phyloP scores from a whole-genome alignment of 2,113 vertebrate genomes.

The Scortum barcoo region DNA sequence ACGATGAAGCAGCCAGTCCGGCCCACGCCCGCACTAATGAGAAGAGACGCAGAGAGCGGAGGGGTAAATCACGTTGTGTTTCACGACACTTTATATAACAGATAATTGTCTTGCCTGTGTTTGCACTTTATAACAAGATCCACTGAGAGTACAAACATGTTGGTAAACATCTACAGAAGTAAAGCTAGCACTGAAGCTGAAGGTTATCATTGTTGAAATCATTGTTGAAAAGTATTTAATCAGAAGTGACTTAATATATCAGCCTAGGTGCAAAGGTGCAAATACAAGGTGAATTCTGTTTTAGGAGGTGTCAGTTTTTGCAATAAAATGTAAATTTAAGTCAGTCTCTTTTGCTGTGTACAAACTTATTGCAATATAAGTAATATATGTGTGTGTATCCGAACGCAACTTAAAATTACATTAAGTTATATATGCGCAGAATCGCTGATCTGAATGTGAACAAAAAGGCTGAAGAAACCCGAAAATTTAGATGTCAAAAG shows the following conservation, averaged over 20 bases:
- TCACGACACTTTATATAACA: neutral
- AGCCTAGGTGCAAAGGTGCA: neutral
- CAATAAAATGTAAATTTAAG: neutral
- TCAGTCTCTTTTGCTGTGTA: neutral
- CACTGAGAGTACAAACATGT: neutral
- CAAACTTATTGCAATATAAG: neutral
- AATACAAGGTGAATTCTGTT: neutral
- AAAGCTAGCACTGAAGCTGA: neutral
- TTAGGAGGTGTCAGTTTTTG: neutral
- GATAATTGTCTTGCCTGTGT: neutral
- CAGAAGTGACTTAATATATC: neutral
- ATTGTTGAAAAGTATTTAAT: neutral
- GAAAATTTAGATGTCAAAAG: neutral
- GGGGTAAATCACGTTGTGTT: neutral
- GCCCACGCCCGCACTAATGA: conserved; percentile 91
- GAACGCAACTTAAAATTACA: neutral
- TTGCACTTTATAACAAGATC: neutral
- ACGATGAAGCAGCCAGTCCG: conserved; percentile 96
- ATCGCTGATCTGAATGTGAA: neutral
- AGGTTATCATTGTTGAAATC: neutral
- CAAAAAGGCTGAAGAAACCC: neutral
- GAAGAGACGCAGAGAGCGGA: neutral
- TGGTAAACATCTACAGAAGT: neutral
- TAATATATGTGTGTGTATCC: neutral
- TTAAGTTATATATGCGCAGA: no score